Evolutionary conservation across 2,113 vertebrate genomes (phyloP), one percentile per base, ranked within the genome.

Genomic region (Connochaetes taurinus): DNA sequence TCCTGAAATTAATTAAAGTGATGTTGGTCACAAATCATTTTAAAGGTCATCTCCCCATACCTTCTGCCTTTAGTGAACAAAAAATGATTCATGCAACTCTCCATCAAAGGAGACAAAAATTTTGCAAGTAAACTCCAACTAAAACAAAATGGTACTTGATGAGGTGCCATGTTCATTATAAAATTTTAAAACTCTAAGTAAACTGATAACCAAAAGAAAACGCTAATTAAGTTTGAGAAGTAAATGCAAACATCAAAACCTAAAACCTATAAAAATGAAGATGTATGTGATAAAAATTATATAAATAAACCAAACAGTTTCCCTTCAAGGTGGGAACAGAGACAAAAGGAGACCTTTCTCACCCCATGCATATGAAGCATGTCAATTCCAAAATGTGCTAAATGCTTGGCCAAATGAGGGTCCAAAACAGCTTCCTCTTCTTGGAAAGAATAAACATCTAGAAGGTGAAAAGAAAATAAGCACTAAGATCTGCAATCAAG

Each of bases 391-490:
- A 99, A 99, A 98, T 99, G 99, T 40, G 99, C 99, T 97, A 99
- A 98, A 97, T 99, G 99, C 76, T 99, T 99, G 80, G 99, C 99
- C 98, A 99, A 99, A 19, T 99, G 99, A 0, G 99, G 99, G 95
- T 99, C 99, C 98, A 99, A 98, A 88, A 99, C 99, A 0, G 99
- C 99, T 96, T 99, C 99, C 97, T 99, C 99, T 98, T 99, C 99
- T 97, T 99, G 99, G 98, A 99, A 99, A 19, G 99, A 99, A 98
- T 99, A 99, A 90, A 99, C 99, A 98, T 99, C 99, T 99, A 97
- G 47, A 98, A 96, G 95, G 82, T n/a, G 31, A 98, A 96, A 97
- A 97, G 93, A 95, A 98, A 97, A 90, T 4, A 95, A 86, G 52
- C 36, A 80, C 53, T 53, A 45, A 88, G 67, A 53, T 60, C 21